Evolutionary conservation across 2,888 invertebrate species (phyloP).

Genomic region (Belgica antarctica): DNA sequence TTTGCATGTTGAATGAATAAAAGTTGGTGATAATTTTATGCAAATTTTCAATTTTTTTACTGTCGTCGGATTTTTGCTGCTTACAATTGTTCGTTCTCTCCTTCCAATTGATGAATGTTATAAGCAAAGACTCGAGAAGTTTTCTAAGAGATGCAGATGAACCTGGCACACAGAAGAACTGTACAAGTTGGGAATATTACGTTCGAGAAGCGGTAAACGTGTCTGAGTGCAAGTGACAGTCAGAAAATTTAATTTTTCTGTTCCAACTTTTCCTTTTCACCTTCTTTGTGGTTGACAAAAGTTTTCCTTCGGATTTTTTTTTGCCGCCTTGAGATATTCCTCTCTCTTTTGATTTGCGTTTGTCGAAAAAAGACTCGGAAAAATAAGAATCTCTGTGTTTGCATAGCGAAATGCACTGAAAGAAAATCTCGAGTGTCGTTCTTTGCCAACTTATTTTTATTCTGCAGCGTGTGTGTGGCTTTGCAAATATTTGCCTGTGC

Average conservation of each 20-base stretch:
- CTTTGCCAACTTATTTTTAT: neutral
- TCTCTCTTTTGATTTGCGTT: no score
- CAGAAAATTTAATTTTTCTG: constrained; percentile 25
- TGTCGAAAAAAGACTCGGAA: no score
- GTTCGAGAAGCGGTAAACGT: neutral
- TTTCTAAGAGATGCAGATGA: neutral
- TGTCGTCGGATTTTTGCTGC: neutral
- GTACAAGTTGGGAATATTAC: neutral
- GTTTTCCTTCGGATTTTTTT: neutral
- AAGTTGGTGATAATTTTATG: constrained; percentile 23
- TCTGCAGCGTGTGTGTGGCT: neutral
- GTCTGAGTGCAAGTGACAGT: constrained; percentile 26
- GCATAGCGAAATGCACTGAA: constrained; percentile 6
- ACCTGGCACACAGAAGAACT: neutral
- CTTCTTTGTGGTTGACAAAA: constrained; percentile 1
- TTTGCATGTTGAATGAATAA: constrained; percentile 28
- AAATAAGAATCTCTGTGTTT: no score
- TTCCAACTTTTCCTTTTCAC: constrained; percentile 1
- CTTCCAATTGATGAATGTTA: constrained; percentile 21
- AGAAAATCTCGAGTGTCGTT: neutral
- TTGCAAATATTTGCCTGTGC: constrained; percentile 27
- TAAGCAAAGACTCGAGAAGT: neutral
- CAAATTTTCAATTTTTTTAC: constrained; percentile 9
- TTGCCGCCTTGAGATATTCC: no score
- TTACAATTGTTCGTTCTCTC: neutral